Evolutionary conservation across 2,888 invertebrate genomes (phyloP).

Genomic region (Chloromyia formosa): DNA sequence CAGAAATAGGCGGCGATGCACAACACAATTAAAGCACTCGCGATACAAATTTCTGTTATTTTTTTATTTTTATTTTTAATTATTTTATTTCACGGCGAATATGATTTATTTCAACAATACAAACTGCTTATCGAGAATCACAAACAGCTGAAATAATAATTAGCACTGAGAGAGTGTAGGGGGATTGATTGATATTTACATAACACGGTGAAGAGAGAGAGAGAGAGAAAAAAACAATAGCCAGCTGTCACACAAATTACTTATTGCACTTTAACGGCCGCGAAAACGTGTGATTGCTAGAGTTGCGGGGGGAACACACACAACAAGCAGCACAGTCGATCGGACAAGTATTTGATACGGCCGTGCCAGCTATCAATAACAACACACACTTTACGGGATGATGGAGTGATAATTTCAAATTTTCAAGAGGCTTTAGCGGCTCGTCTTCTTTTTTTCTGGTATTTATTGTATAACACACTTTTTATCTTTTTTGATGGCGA

Average conservation of each 20-base stretch:
- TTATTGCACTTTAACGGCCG: constrained; percentile 26
- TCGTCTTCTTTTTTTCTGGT: not conserved
- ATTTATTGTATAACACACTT: constrained; percentile 39
- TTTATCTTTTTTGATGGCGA: not conserved
- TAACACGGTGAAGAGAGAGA: no score
- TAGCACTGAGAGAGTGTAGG: not conserved
- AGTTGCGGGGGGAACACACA: no score
- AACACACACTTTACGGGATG: constrained; percentile 19
- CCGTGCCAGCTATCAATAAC: constrained; percentile 18
- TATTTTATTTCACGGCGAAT: not conserved
- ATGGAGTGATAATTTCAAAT: constrained; percentile 22
- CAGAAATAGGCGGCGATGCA: not conserved
- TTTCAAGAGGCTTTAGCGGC: constrained; percentile 11
- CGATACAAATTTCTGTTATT: not conserved
- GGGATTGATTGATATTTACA: no score
- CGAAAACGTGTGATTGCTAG: constrained; percentile 4
- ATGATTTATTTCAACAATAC: constrained; percentile 7
- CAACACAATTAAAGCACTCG: constrained; percentile 32
- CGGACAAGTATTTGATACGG: constrained; percentile 9
- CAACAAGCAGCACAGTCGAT: constrained; percentile 10
- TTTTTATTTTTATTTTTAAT: not conserved
- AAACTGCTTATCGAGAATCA: constrained; percentile 6
- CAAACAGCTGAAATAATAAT: not conserved
- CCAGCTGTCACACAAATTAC: constrained; percentile 13
- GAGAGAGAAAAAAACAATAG: no score